Evolutionary conservation across 2,888 invertebrate species (phyloP).

Genomic region (Frankliniella fusca): DNA sequence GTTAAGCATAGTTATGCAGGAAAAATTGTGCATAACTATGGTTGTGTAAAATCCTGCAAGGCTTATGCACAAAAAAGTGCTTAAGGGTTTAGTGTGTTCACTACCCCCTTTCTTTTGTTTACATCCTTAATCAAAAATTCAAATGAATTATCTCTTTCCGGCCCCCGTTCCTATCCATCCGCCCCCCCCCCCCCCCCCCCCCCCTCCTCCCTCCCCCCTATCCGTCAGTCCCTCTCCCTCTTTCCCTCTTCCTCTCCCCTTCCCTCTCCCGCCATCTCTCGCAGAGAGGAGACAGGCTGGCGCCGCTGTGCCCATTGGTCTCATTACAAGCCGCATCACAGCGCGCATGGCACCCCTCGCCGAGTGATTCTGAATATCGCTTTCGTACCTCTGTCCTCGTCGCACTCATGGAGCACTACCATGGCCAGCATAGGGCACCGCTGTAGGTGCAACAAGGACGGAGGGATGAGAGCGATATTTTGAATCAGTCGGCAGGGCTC

Average conservation of each 20-base stretch:
- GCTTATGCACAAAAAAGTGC: not conserved
- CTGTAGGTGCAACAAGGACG: not conserved
- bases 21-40: too few relatives aligned
- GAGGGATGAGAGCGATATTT: not conserved
- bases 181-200: not conserved
- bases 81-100: not conserved
- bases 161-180: not conserved
- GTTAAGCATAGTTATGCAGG: too few relatives aligned
- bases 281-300: not conserved
- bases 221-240: not conserved
- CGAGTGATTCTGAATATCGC: not conserved
- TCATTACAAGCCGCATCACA: too few relatives aligned
- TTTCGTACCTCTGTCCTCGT: too few relatives aligned
- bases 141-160: too few relatives aligned
- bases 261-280: not conserved
- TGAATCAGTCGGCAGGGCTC: too few relatives aligned
- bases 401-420: too few relatives aligned
- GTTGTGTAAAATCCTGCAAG: too few relatives aligned
- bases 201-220: not conserved
- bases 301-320: not conserved
- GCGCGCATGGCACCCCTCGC: too few relatives aligned
- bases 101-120: too few relatives aligned
- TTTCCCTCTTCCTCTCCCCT: not conserved
- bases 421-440: too few relatives aligned
- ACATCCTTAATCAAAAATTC: too few relatives aligned